phyloP scores from a whole-genome alignment of 2,797 vertebrate genomes.

The Tenualosa thibaudeaui region DNA sequence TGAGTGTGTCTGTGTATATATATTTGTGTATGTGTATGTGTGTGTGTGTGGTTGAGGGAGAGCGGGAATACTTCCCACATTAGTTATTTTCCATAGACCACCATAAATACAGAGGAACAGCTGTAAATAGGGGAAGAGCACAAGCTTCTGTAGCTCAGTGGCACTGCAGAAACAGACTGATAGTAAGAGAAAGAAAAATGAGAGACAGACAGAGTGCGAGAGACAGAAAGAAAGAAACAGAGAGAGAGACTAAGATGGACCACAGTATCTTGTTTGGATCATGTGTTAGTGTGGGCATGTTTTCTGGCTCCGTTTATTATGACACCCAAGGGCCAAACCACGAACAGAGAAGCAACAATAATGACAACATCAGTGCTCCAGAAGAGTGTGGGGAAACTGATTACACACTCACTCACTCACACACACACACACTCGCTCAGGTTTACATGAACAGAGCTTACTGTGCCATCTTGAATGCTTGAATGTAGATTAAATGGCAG shows the following conservation, averaged over 20 bases:
- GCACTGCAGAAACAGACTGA: too few relatives aligned
- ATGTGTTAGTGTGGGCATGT: neutral
- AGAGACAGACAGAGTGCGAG: neutral
- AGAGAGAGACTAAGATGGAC: neutral
- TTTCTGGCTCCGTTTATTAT: neutral
- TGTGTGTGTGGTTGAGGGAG: neutral
- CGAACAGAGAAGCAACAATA: neutral
- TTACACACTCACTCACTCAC: neutral
- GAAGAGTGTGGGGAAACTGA: neutral
- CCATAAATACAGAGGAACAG: too few relatives aligned
- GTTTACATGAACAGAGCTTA: neutral
- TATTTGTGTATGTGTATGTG: too few relatives aligned
- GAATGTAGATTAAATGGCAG: neutral
- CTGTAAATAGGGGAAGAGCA: too few relatives aligned
- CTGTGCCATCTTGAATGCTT: neutral
- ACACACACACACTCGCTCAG: neutral
- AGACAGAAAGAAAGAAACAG: neutral
- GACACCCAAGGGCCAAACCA: neutral
- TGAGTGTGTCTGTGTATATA: neutral
- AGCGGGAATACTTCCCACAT: neutral
- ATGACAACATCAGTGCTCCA: neutral
- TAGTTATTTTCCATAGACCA: too few relatives aligned
- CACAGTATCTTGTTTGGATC: neutral
- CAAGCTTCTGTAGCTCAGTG: too few relatives aligned
- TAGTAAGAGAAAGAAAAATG: too few relatives aligned